Evolutionary conservation across 2,113 vertebrate genomes (phyloP).

Genomic region (Ophiodon elongatus): DNA sequence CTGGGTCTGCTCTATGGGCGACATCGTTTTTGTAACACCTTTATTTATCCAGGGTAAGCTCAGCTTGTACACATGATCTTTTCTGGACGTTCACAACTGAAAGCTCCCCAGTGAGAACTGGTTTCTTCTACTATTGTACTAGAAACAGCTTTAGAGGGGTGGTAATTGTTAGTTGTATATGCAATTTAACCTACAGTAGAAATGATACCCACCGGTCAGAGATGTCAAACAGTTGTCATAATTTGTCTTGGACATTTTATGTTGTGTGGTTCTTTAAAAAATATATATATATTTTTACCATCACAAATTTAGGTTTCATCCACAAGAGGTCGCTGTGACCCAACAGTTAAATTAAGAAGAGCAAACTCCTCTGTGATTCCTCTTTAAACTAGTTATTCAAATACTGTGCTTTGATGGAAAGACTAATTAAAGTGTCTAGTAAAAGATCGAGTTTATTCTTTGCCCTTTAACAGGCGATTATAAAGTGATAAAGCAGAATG

Average conservation of each 20-base stretch:
- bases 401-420: neutral
- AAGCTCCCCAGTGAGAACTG: neutral
- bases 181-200: neutral
- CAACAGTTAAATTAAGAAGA: conserved; percentile 14
- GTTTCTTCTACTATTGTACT: neutral
- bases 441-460: neutral
- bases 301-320: conserved; percentile 42
- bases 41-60: neutral
- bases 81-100: too few species aligned
- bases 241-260: neutral
- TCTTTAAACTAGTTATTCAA: neutral
- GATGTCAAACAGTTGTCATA: neutral
- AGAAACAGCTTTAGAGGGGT: neutral
- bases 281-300: too few species aligned
- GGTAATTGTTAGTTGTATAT: neutral
- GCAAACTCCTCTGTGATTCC: neutral
- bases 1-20: neutral
- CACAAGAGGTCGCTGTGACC: conserved; percentile 77
- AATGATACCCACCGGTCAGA: neutral
- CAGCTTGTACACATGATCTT: neutral
- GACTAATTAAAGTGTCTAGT: neutral
- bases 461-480: neutral
- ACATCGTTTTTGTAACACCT: neutral
- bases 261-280: too few species aligned
- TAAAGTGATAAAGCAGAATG: neutral